A percentile compares a stretch with the other conserved stretches of the same genome.
Conservation (phyloP, 1,140 invertebrate species). For the Drosophila kepulauana region DNA sequence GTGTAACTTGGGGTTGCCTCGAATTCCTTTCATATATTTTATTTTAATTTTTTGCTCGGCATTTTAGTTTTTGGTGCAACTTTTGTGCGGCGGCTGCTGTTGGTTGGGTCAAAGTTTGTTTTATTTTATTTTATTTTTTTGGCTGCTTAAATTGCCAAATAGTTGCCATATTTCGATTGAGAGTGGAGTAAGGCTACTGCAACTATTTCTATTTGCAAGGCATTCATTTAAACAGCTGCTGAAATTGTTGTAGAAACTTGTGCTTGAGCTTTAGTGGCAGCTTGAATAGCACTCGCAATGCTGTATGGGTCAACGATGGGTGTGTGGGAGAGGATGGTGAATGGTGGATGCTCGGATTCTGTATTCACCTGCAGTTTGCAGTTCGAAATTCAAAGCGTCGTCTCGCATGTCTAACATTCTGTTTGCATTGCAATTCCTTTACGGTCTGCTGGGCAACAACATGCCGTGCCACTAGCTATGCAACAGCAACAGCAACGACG, state of each 20-base stretch:
- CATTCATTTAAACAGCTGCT: conserved; percentile 52
- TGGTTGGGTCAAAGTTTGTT: conserved; percentile 45
- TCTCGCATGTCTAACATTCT: conserved; percentile 67
- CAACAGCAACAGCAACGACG: conserved; percentile 29
- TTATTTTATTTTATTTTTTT: conserved; percentile 22
- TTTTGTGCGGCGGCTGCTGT: conserved; percentile 58
- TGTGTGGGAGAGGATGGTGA: background rate
- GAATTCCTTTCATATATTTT: conserved; percentile 29
- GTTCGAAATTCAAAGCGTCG: conserved; percentile 49
- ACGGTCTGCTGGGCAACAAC: conserved; percentile 66
- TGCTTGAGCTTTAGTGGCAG: conserved; percentile 21
- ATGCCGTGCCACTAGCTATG: conserved; percentile 38
- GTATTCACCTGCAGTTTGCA: conserved; percentile 36
- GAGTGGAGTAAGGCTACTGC: conserved; percentile 10
- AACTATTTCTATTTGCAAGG: conserved; percentile 70
- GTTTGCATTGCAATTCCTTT: conserved; percentile 76
- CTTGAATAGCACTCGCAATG: background rate
- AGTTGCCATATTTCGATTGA: conserved; percentile 54
- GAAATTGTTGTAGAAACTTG: conserved; percentile 45
- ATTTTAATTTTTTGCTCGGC: conserved; percentile 18
- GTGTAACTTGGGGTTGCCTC: conserved; percentile 27
- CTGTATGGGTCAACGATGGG: background rate
- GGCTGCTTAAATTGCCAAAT: conserved; percentile 56
- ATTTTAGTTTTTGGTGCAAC: conserved; percentile 53
- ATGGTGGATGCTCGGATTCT: background rate